Evolutionary conservation across 2,888 invertebrate species (phyloP).

Genomic region (Pseudococcus viburni): DNA sequence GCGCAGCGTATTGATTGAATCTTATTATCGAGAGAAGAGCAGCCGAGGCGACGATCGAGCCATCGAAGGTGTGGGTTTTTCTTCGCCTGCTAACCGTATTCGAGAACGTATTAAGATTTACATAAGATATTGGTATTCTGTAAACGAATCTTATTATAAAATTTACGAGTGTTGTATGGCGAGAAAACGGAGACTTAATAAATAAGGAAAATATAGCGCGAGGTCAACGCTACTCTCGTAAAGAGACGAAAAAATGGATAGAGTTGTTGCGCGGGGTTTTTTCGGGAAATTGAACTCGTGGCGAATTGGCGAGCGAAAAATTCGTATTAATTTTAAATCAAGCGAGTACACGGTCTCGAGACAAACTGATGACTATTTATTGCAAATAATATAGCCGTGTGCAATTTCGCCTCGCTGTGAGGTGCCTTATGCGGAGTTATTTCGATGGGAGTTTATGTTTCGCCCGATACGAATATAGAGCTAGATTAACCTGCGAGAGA

Average conservation of each 20-base stretch:
- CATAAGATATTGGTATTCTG: constrained; percentile 48
- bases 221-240: constrained; percentile 20
- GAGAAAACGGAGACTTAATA: neutral
- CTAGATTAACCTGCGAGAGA: neutral
- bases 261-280: neutral
- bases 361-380: constrained; percentile 17
- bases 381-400: neutral
- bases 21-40: neutral
- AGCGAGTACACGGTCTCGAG: neutral
- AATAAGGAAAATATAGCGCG: constrained; percentile 34
- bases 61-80: neutral
- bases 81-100: neutral
- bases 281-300: neutral
- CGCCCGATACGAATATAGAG: neutral
- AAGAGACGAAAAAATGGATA: neutral
- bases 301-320: neutral
- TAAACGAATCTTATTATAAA: constrained; percentile 34
- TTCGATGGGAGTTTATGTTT: too few relatives aligned
- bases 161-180: constrained; percentile 11
- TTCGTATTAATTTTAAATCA: constrained; percentile 22
- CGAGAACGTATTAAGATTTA: constrained; percentile 45
- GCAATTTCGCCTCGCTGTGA: neutral
- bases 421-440: neutral
- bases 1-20: constrained; percentile 5
- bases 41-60: neutral